Conservation (phyloP, 2,113 vertebrate species). For the Taxidea taxus region DNA sequence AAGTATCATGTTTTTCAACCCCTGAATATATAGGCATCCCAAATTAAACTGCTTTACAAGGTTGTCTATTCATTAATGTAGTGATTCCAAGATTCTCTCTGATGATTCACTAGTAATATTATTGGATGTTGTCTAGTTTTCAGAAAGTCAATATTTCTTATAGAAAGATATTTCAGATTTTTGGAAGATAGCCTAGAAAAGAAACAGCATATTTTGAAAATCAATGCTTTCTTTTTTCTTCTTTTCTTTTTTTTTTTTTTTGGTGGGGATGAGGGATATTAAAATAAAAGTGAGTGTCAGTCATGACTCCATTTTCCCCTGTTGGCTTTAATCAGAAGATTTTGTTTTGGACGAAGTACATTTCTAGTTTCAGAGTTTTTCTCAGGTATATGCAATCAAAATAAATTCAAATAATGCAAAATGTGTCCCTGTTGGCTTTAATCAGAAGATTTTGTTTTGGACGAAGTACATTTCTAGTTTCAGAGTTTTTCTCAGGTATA, state of each 20-base stretch:
- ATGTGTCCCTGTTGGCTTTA: neutral
- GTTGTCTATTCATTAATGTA: neutral
- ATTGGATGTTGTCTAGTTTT: neutral
- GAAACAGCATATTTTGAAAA: neutral
- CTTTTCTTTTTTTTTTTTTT: neutral
- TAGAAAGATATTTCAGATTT: neutral
- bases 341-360: neutral
- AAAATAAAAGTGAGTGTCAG: neutral
- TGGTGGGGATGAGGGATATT: neutral
- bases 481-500: neutral
- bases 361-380: neutral
- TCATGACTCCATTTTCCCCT: neutral
- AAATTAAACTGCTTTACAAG: neutral
- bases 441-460: neutral
- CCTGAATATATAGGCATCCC: neutral
- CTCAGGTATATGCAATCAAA: neutral
- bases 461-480: neutral
- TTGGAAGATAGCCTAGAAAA: neutral
- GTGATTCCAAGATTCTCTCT: neutral
- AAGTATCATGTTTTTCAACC: neutral
- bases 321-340: neutral
- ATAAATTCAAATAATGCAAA: neutral
- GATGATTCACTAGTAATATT: neutral
- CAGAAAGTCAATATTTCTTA: neutral
- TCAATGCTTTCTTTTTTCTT: neutral